A percentile compares a stretch with the other conserved stretches of the same genome.
These are phyloP conservation scores for Lateolabrax maculatus DNA, from an alignment of 2,797 vertebrate genomes.

Conservation along the genomic window DNA sequence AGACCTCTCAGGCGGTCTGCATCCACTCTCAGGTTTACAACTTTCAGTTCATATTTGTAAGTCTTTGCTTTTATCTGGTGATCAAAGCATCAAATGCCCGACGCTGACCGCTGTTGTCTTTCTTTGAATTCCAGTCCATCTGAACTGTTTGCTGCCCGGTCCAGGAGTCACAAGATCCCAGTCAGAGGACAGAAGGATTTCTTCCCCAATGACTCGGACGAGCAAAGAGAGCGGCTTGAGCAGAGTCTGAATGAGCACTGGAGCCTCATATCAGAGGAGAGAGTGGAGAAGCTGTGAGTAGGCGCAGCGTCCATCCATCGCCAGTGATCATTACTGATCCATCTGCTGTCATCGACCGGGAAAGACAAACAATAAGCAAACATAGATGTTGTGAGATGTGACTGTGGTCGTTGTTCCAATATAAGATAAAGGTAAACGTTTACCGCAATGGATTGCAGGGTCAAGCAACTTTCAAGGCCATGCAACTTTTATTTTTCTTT, in stretches of 20 bases:
- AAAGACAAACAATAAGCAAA: too few species aligned
- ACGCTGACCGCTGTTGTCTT: constrained; percentile 12
- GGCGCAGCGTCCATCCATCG: neutral
- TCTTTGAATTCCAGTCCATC: constrained; percentile 80
- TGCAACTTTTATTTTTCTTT: neutral
- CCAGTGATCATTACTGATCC: neutral
- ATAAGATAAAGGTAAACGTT: too few species aligned
- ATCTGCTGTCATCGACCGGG: too few species aligned
- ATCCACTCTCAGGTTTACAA: too few species aligned
- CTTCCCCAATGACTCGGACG: constrained; percentile 84
- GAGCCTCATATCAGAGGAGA: constrained; percentile 90
- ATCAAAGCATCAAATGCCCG: neutral
- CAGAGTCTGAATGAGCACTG: constrained; percentile 90
- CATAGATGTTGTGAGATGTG: neutral
- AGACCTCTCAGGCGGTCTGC: too few species aligned
- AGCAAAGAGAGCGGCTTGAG: constrained; percentile 85
- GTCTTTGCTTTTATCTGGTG: neutral
- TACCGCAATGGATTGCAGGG: too few species aligned
- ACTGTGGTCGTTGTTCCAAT: neutral
- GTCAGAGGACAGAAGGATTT: constrained; percentile 93
- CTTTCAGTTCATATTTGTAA: too few species aligned
- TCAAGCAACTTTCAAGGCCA: too few species aligned
- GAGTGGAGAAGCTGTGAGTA: constrained; percentile 90
- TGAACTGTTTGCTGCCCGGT: constrained; percentile 85
- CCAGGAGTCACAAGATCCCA: constrained; percentile 87